Conservation (phyloP, 2,797 vertebrate genomes). For the Acropternis orthonyx region DNA sequence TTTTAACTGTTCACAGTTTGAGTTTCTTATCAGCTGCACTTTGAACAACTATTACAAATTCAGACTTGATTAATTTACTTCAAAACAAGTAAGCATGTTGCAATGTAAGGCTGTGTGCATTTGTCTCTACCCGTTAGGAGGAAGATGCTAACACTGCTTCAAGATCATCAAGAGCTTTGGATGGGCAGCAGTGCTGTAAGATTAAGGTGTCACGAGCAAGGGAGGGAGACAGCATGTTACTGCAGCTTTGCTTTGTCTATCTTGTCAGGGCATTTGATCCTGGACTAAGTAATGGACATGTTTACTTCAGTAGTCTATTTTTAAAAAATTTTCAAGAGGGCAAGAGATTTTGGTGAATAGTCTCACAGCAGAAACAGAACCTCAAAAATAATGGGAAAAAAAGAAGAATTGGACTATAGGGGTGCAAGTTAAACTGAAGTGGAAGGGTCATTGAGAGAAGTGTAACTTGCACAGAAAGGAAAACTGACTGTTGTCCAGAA, state of each 20-base stretch:
- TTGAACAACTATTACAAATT: not conserved
- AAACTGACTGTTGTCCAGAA: not conserved
- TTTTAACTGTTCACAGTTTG: not conserved
- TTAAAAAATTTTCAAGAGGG: not conserved
- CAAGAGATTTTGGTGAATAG: not conserved
- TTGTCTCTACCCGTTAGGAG: not conserved
- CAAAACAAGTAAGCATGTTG: not conserved
- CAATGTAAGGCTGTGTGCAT: not conserved
- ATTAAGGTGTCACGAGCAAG: not conserved
- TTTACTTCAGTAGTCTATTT: not conserved
- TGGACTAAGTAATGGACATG: not conserved
- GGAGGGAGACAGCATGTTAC: not conserved
- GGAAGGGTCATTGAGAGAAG: not conserved
- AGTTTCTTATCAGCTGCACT: not conserved
- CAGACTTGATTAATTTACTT: not conserved
- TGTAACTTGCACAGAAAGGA: not conserved
- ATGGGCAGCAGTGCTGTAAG: not conserved
- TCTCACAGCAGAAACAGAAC: not conserved
- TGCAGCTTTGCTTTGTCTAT: not conserved
- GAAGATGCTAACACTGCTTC: not conserved
- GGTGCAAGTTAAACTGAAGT: not conserved
- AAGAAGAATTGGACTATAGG: not conserved
- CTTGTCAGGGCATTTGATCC: not conserved
- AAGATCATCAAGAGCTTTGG: accelerated
- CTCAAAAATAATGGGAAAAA: not conserved